A percentile compares a stretch with the other conserved stretches of the same genome.
Evolutionary conservation across 1,140 invertebrate genomes (phyloP).

Genomic region (Drosophila truncata): DNA sequence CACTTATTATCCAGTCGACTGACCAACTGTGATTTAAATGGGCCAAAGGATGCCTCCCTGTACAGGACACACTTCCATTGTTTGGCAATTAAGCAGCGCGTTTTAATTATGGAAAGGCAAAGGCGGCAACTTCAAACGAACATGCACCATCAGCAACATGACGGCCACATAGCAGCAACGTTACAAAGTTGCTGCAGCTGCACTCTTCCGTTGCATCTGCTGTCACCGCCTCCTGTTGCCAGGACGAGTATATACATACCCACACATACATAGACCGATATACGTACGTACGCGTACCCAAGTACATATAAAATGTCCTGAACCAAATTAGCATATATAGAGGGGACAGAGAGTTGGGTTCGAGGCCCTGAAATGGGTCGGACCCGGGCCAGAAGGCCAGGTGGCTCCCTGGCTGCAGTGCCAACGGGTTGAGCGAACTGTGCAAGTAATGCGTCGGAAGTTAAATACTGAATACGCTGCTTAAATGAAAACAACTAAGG

Average conservation of each 20-base stretch:
- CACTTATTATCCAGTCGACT: slow-evolving; percentile 39
- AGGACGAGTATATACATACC: slow-evolving; percentile 31
- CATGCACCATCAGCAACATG: slow-evolving; percentile 52
- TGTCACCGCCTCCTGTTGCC: slow-evolving; percentile 23
- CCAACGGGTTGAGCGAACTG: slow-evolving; percentile 17
- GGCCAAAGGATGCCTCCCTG: neutral
- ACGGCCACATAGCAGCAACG: slow-evolving; percentile 31
- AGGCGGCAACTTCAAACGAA: slow-evolving; percentile 54
- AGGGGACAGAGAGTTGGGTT: slow-evolving; percentile 1
- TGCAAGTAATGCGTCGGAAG: neutral
- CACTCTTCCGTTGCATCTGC: slow-evolving; percentile 36
- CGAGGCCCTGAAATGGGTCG: neutral
- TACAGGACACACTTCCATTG: slow-evolving; percentile 48
- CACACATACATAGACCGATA: slow-evolving; percentile 20
- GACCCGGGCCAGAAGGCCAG: slow-evolving; percentile 33
- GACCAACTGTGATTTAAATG: slow-evolving; percentile 53
- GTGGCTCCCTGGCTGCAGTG: slow-evolving; percentile 35
- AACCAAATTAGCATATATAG: slow-evolving; percentile 75
- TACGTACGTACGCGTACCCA: slow-evolving; percentile 3
- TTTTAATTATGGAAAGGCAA: slow-evolving; percentile 79
- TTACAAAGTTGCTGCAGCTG: slow-evolving; percentile 48
- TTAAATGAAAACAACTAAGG: neutral
- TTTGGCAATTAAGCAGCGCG: slow-evolving; percentile 81
- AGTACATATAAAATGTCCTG: slow-evolving; percentile 65
- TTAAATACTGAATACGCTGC: slow-evolving; percentile 9